Percentiles rank a stretch among this genome's conserved stretches.
Conservation (phyloP, 2,797 vertebrate genomes). For the Masticophis lateralis region DNA sequence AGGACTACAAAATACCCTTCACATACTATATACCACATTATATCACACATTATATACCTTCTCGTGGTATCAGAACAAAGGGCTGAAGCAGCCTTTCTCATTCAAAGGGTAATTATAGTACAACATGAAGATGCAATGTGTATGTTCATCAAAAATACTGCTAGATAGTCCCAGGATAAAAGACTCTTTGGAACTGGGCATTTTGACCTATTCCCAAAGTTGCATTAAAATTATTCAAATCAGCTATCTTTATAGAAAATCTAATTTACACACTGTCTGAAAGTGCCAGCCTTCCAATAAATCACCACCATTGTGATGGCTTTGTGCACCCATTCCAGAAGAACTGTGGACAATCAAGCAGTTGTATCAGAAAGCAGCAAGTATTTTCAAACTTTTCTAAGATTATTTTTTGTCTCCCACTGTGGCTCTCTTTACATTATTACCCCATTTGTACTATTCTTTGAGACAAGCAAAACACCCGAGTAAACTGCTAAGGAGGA, state of each 20-base stretch:
- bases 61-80: background rate
- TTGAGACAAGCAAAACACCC: background rate
- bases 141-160: constrained; percentile 14
- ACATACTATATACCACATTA: background rate
- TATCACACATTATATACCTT: background rate
- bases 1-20: constrained; percentile 8
- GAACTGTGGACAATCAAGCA: background rate
- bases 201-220: background rate
- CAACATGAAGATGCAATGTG: background rate
- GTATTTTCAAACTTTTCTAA: background rate
- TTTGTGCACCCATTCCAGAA: background rate
- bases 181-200: constrained; percentile 9
- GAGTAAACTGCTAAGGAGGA: background rate
- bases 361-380: background rate
- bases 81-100: background rate
- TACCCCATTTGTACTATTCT: background rate
- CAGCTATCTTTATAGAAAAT: constrained; percentile 5
- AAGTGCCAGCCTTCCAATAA: constrained; percentile 3
- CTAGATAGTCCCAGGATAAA: background rate
- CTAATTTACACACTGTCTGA: background rate
- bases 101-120: background rate
- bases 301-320: background rate
- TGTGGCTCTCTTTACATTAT: background rate
- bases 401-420: background rate
- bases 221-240: background rate